These are phyloP conservation scores for Coracopsis vasa DNA, from an alignment of 2,113 vertebrate genomes.

Conservation along the genomic window DNA sequence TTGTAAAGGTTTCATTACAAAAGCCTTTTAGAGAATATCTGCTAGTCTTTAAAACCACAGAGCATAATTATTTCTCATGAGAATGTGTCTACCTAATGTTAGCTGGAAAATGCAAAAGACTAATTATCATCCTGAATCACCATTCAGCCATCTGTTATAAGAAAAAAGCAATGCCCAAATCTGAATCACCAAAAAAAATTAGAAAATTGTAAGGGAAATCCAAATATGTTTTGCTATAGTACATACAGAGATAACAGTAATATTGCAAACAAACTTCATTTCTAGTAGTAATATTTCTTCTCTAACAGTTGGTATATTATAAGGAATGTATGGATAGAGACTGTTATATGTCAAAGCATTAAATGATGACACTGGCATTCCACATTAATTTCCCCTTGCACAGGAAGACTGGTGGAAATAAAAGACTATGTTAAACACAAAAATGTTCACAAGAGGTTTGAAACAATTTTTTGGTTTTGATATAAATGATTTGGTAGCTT, in stretches of 20 bases:
- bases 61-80: conserved; percentile 43
- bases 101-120: conserved; percentile 46
- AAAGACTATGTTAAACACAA: not conserved
- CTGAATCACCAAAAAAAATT: not conserved
- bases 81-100: conserved; percentile 45
- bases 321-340: not conserved
- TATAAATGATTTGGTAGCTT: not conserved
- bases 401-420: not conserved
- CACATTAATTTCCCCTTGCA: not conserved
- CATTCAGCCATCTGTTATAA: conserved; percentile 34
- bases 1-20: conserved; percentile 36
- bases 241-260: not conserved
- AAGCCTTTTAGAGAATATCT: conserved; percentile 40
- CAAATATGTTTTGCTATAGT: not conserved
- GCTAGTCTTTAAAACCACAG: conserved; percentile 35
- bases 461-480: not conserved
- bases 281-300: not conserved
- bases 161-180: not conserved
- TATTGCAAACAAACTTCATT: not conserved
- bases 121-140: conserved; percentile 58
- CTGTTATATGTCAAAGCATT: not conserved
- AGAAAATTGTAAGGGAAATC: not conserved
- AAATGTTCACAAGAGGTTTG: not conserved
- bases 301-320: not conserved
- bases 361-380: not conserved